Evolutionary conservation across 2,888 invertebrate genomes (phyloP), one percentile per base, ranked within the genome.

Genomic region (Drosophila fulvimacula): DNA sequence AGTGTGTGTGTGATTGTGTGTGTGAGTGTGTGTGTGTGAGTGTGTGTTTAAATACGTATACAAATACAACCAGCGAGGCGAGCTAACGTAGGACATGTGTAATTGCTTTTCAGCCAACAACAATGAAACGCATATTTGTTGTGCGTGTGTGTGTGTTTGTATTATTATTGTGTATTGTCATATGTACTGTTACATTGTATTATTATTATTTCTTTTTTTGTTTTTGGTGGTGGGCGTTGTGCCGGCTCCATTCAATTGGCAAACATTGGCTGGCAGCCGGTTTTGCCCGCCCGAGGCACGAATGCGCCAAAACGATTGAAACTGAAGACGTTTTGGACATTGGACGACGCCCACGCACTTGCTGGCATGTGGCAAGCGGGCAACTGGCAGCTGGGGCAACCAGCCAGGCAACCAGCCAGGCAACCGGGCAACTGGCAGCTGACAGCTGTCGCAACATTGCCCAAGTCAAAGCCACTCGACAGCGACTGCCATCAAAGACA

Each of bases 361-460:
- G 63, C 19, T 7, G 42, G 69, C 76, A 68, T 62, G 49, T 60
- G 73, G 66, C 73, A 76, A 53, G 21, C 30, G 24, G 46, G 24
- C 24, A 24, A 24, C 24, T 24, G 24, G 30, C 30, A 30, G 30
- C 30, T 30, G 30, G 30, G 30, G 30, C 30, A 30, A 10, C 30
- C 30, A 24, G 24, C 24, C 24, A 24, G 5, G 3, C 24, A 24
- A 5, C 24, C 24, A 24, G 24, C 24, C 24, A 30, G 30, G 6
- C 27, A 67, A 39, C 52, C 52, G 51, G 62, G 67, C 75, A 72
- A 70, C 69, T 81, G 52, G 69, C 75, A 72, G 74, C 71, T 81
- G 82, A 76, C 78, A 82, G 80, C 84, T 82, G 83, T 83, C 79
- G 81, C 78, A 79, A 77, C 80, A 79, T 76, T 68, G 69, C 80